phyloP scores from a whole-genome alignment of 2,113 vertebrate species.

The Stictonetta naevosa region DNA sequence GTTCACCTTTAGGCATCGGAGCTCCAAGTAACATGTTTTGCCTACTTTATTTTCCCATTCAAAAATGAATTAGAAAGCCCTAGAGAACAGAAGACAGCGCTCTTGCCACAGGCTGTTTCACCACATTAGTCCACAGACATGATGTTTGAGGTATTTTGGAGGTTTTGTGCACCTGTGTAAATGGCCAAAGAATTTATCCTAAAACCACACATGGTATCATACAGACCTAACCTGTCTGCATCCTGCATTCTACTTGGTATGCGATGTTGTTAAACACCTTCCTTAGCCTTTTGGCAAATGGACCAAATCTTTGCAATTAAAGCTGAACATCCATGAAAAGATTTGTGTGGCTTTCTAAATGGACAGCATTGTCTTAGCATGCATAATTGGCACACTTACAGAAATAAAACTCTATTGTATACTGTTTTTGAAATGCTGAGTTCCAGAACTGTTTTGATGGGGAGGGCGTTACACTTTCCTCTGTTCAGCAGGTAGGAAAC shows the following conservation, averaged over 20 bases:
- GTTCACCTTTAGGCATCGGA: not conserved
- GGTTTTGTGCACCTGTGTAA: not conserved
- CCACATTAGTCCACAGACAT: not conserved
- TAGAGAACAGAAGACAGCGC: not conserved
- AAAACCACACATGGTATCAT: not conserved
- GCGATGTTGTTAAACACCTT: not conserved
- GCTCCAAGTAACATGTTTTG: fast-evolving
- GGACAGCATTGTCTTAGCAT: fast-evolving
- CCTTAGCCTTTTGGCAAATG: not conserved
- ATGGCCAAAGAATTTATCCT: not conserved
- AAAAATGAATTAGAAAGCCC: not conserved
- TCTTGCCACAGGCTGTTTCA: not conserved
- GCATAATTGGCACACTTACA: not conserved
- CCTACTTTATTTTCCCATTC: fast-evolving
- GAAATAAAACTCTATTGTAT: not conserved
- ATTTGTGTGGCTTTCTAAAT: not conserved
- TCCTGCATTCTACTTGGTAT: not conserved
- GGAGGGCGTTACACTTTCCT: not conserved
- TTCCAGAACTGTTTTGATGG: not conserved
- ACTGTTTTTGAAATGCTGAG: not conserved
- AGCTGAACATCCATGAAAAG: not conserved
- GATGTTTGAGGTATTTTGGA: not conserved
- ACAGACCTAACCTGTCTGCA: not conserved
- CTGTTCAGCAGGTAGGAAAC: not conserved
- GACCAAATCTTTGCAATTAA: not conserved